A percentile compares a stretch with the other conserved stretches of the same genome.
phyloP scores from a whole-genome alignment of 2,113 vertebrate genomes.

The Gallinago undulata region DNA sequence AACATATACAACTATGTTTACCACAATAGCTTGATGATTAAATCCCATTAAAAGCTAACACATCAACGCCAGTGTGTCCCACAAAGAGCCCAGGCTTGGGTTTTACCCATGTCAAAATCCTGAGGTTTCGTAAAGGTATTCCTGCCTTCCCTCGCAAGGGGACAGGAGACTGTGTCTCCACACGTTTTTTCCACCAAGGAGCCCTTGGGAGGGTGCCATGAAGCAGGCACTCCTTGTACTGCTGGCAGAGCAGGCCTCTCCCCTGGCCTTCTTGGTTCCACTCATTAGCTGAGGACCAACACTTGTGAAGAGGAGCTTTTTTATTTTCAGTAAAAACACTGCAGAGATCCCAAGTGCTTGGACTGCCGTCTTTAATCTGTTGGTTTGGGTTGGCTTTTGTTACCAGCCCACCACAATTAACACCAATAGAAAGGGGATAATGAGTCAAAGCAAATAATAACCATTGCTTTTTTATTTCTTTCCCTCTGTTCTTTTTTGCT shows the following conservation, averaged over 20 bases:
- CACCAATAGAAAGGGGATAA: not conserved
- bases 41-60: not conserved
- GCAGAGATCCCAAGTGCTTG: not conserved
- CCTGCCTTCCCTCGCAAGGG: not conserved
- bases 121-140: not conserved
- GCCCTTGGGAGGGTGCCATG: not conserved
- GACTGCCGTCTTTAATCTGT: not conserved
- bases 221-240: not conserved
- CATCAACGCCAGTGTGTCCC: rapidly evolving
- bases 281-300: not conserved
- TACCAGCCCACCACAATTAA: not conserved
- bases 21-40: not conserved
- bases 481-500: not conserved
- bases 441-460: not conserved
- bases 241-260: not conserved
- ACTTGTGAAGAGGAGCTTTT: not conserved
- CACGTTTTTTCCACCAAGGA: not conserved
- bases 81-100: not conserved
- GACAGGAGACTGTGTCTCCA: not conserved
- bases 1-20: not conserved
- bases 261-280: not conserved
- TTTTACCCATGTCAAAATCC: not conserved
- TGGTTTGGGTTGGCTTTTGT: not conserved
- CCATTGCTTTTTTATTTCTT: not conserved
- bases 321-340: not conserved